Conservation (phyloP, 1,140 invertebrate genomes). For the Heliconius congener region DNA sequence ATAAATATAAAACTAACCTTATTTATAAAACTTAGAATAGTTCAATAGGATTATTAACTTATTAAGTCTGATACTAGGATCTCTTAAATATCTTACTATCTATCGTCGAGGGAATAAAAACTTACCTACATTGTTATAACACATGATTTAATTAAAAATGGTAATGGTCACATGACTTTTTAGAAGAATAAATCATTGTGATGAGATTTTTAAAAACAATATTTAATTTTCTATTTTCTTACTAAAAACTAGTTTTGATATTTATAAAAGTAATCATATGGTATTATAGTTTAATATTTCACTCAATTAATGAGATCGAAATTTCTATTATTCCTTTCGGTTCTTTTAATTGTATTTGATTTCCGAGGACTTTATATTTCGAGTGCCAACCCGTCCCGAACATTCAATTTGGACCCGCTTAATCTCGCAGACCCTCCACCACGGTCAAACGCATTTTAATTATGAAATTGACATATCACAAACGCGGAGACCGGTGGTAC, state of each 20-base stretch:
- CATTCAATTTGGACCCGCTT: conserved; percentile 72
- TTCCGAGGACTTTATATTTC: conserved; percentile 65
- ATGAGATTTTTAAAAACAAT: not conserved
- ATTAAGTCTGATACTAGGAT: not conserved
- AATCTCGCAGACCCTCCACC: conserved; percentile 64
- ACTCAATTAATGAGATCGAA: conserved; percentile 6
- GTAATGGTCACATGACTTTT: no score
- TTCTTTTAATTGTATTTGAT: conserved; percentile 69
- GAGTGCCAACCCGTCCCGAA: conserved; percentile 53
- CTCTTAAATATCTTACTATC: no score
- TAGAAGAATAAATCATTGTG: not conserved
- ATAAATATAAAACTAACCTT: not conserved
- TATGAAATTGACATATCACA: conserved; percentile 80
- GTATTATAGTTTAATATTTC: not conserved
- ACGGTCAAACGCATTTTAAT: conserved; percentile 81
- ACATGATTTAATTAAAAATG: no score
- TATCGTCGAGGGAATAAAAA: no score
- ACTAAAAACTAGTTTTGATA: no score
- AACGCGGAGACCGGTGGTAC: conserved; percentile 44
- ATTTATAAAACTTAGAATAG: not conserved
- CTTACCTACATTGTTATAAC: no score
- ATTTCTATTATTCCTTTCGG: conserved; percentile 59
- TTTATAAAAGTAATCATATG: no score
- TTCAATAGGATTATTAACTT: conserved; percentile 12
- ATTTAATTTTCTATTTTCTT: no score